These are phyloP conservation scores for Bombus vancouverensis DNA, from an alignment of 1,140 invertebrate species.

Conservation along the genomic window DNA sequence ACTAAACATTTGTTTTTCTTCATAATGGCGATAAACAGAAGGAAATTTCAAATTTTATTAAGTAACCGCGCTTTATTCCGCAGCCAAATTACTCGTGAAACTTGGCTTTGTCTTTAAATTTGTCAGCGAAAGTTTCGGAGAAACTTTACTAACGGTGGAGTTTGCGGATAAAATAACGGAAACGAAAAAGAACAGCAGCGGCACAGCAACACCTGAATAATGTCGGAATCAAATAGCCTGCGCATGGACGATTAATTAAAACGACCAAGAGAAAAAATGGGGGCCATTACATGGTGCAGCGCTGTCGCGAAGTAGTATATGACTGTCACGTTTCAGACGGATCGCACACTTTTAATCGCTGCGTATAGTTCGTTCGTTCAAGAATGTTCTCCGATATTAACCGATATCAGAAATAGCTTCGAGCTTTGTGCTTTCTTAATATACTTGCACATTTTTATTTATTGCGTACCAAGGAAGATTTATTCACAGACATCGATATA, in stretches of 20 bases:
- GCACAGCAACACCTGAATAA: neutral
- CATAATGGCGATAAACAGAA: neutral
- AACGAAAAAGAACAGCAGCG: neutral
- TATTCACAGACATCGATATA: too few relatives aligned
- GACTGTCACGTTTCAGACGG: conserved; percentile 30
- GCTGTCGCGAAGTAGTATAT: conserved; percentile 30
- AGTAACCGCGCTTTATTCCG: neutral
- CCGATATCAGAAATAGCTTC: neutral
- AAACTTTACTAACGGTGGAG: neutral
- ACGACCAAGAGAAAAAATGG: conserved; percentile 28
- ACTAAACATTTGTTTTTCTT: neutral
- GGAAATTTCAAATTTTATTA: neutral
- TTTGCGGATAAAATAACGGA: neutral
- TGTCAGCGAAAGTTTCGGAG: too few relatives aligned
- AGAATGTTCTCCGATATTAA: neutral
- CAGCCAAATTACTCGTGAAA: neutral
- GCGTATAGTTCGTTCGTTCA: neutral
- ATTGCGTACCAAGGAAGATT: too few relatives aligned
- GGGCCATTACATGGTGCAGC: conserved; percentile 7
- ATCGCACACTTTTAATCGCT: conserved; percentile 3
- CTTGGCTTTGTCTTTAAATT: neutral
- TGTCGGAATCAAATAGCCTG: conserved; percentile 20
- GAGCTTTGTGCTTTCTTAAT: too few relatives aligned
- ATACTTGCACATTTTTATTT: too few relatives aligned
- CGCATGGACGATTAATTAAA: conserved; percentile 35